Conservation (phyloP, 1,140 invertebrate species). For the Galleria mellonella region DNA sequence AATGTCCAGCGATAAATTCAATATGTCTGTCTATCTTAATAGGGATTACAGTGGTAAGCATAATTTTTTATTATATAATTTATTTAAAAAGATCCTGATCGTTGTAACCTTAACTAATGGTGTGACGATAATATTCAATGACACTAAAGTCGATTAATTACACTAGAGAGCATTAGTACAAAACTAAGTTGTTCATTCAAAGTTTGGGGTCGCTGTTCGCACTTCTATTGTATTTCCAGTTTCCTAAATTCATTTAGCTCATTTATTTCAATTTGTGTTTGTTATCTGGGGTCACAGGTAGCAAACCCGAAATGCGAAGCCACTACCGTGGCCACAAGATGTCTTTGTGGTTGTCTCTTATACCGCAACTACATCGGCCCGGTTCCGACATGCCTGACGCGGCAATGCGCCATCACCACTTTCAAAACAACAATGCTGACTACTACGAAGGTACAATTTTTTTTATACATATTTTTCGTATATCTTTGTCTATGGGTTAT, state of each 20-base stretch:
- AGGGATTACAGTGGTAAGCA: no score
- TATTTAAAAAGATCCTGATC: no score
- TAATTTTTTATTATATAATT: no score
- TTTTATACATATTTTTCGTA: not conserved
- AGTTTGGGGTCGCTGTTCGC: conserved; percentile 22
- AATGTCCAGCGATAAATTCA: no score
- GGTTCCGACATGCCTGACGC: conserved; percentile 75
- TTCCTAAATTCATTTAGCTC: conserved; percentile 15
- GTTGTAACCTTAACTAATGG: no score
- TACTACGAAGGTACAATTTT: conserved; percentile 52
- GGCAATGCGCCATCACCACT: conserved; percentile 87
- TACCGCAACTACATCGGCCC: conserved; percentile 89
- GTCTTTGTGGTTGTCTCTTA: conserved; percentile 92
- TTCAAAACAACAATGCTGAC: conserved; percentile 72
- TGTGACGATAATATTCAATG: not conserved
- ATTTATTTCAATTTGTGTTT: conserved; percentile 22
- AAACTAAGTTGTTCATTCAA: conserved; percentile 16
- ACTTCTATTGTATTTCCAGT: conserved; percentile 1
- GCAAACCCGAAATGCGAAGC: conserved; percentile 84
- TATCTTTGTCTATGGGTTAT: not conserved
- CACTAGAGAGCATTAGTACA: not conserved
- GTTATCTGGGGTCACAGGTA: conserved; percentile 66
- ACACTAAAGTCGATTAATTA: conserved; percentile 3
- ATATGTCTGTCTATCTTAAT: no score
- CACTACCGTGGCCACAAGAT: conserved; percentile 94